These are phyloP conservation scores for Lathronympha strigana DNA, from an alignment of 2,888 invertebrate genomes.

Conservation along the genomic window DNA sequence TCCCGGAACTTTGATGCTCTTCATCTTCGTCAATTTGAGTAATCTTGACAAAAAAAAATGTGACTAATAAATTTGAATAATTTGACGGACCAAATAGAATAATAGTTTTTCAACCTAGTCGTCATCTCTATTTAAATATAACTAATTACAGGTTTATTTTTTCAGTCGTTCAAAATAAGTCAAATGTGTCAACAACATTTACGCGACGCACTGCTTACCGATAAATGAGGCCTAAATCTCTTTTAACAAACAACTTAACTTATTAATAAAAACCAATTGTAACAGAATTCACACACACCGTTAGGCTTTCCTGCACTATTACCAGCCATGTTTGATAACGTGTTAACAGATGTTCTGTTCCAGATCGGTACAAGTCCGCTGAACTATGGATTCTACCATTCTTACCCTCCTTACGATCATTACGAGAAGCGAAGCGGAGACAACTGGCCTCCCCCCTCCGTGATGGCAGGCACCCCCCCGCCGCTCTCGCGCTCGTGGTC, in stretches of 20 bases:
- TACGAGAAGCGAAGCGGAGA: slow-evolving; percentile 73
- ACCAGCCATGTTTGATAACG: slow-evolving; percentile 68
- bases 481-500: slow-evolving; percentile 59
- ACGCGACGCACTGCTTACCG: neutral
- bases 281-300: slow-evolving; percentile 45
- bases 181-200: no score
- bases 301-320: slow-evolving; percentile 65
- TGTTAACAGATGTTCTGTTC: slow-evolving; percentile 81
- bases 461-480: slow-evolving; percentile 66
- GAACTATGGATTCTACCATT: slow-evolving; percentile 90
- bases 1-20: no score
- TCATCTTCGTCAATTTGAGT: no score
- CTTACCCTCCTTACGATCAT: slow-evolving; percentile 78
- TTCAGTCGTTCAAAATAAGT: no score
- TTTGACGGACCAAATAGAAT: no score
- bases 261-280: slow-evolving; percentile 10
- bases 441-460: slow-evolving; percentile 61
- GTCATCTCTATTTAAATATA: no score
- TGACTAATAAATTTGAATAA: no score
- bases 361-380: slow-evolving; percentile 89
- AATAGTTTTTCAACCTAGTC: no score
- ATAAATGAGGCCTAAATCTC: slow-evolving; percentile 14
- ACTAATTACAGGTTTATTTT: no score
- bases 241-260: slow-evolving; percentile 12
- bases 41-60: no score